Base-by-base conservation (phyloP, 2,113 vertebrate genomes). In the Perca schrenkii region DNA sequence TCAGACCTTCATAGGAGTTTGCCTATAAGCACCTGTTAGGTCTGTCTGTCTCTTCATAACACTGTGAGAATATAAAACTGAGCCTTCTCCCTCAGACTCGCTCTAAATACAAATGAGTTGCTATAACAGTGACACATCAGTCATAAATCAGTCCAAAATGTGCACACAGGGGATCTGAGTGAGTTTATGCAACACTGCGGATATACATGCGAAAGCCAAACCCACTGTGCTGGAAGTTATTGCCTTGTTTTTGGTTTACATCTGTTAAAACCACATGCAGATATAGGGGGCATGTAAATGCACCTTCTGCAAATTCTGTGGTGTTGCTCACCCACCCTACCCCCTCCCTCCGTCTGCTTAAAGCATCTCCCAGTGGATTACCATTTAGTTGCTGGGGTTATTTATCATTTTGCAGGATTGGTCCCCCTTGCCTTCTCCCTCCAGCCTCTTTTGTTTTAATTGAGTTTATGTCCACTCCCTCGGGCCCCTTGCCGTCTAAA, bases 401-500 rank as follows among this genome's bases (percentile, higher is more conserved):
- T 95, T 94, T 91, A 93, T 96, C 92, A 95, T 94, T 91, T 90
- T 34, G 83, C 78, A 22, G 66, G 57, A 84, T n/a, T 25, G 57
- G 61, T 77, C 86, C 84, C 50, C 43, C 3, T 22, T 80, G 54
- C 82, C 66, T 25, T 60, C 81, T 74, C 85, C 76, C 79, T 80
- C 78, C 80, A 77, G 28, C 87, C 80, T 77, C 72, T 65, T 79
- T 81, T 82, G 82, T 91, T 90, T 86, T 95, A 95, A 95, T 94
- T 90, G 82, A 92, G 91, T 96, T 95, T 92, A 88, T 93, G 87
- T 89, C 66, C 46, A 67, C 85, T 94, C 93, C 93, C 92, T 79
- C 53, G 89, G 88, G 92, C 72, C 80, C 54, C 54, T 60, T 12
- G 58, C 74, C 57, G 84, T 90, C 92, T 95, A 94, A 94, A 92